Base-by-base conservation (phyloP, 2,888 invertebrate genomes). In the Lagria hirta region DNA sequence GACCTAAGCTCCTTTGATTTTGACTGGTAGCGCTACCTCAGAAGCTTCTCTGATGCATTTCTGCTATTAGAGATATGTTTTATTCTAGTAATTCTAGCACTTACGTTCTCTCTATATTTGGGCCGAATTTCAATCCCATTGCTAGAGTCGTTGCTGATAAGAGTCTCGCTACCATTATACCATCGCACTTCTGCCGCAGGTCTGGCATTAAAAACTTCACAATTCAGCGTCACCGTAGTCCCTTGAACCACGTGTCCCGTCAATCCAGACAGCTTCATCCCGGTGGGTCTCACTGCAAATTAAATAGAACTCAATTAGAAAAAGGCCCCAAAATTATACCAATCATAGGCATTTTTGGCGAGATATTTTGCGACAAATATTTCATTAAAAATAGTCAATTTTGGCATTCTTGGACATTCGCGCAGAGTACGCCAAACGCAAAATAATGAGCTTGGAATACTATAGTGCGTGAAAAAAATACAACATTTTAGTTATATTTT, bases 171-270 rank as follows among this genome's bases (percentile, higher is more conserved):
- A 10, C 85, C 83, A 68, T 93, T 93, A 73, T 79, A 87, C 93
- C 93, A 94, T 43, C 85, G 82, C 45, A 94, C 79, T 56, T 80
- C 82, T 5, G 92, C 92, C 0, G 88, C 81, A 0, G 94, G 94
- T 28, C 87, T 75, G 0, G 93, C 91, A 0, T 89, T 91, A 20
- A 79, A 79, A 2, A 89, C 88, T 52, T 73, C 73, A 67, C 94
- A 94, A 66, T 83, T 79, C 48, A 94, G 78, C 36, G 84, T 80
- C 36, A 93, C 85, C 59, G 84, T 80, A 4, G 84, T 84, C 14
- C 89, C 91, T 61, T 88, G 86, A 4, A 86, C 83, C 15, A 87
- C 87, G 68, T 90, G 86, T 56, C 83, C 81, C 23, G 83, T 82
- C 10, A 88, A 83, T 2, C 91, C 90, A 14, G 79, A 77, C 58